These are phyloP conservation scores for Gobiocypris rarus DNA, from an alignment of 2,113 vertebrate species.

Conservation along the genomic window DNA sequence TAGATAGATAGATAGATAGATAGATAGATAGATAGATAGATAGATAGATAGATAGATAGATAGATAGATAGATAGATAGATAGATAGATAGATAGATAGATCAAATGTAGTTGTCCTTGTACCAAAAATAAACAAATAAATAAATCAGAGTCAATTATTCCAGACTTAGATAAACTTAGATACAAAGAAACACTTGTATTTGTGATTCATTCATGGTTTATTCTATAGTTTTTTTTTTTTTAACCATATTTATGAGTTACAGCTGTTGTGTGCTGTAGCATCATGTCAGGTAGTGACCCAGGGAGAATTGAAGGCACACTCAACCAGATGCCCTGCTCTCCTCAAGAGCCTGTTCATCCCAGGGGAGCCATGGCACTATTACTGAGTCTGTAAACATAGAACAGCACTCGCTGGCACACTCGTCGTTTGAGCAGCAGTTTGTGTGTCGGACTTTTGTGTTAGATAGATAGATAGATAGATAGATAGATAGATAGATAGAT, in stretches of 20 bases:
- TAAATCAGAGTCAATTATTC: no score
- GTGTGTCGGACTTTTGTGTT: not conserved
- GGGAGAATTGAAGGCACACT: not conserved
- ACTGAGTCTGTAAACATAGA: slow-evolving; percentile 37
- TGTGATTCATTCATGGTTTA: not conserved
- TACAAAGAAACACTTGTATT: not conserved
- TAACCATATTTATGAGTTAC: slow-evolving; percentile 43
- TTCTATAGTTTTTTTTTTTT: not conserved
- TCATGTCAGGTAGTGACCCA: slow-evolving; percentile 35
- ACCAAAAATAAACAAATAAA: no score
- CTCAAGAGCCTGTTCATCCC: slow-evolving; percentile 35
- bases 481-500: no score
- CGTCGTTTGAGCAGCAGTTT: slow-evolving; percentile 4
- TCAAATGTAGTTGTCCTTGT: no score
- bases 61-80: no score
- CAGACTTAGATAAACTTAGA: not conserved
- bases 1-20: no score
- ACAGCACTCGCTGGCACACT: slow-evolving; percentile 3
- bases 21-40: no score
- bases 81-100: no score
- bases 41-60: no score
- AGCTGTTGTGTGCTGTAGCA: slow-evolving; percentile 29
- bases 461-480: no score
- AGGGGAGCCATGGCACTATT: slow-evolving; percentile 40
- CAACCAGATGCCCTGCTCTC: slow-evolving; percentile 30